Percentiles rank a stretch among this genome's conserved stretches.
phyloP scores from a whole-genome alignment of 2,797 vertebrate genomes.

The Anas georgica region DNA sequence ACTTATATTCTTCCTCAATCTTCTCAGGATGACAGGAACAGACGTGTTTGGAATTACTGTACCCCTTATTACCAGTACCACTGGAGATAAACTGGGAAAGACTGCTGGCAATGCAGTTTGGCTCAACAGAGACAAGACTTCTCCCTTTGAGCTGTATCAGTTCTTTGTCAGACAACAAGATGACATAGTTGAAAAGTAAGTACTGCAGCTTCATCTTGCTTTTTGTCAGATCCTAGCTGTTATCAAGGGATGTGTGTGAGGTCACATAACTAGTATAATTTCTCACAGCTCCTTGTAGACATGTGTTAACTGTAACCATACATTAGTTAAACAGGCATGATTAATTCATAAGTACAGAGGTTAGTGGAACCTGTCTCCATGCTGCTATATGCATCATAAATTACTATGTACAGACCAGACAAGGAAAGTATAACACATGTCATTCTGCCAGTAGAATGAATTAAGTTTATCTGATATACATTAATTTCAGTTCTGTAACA shows the following conservation, averaged over 20 bases:
- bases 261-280: not conserved
- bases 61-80: slow-evolving; percentile 90
- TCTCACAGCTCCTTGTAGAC: not conserved
- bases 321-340: not conserved
- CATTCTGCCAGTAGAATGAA: not conserved
- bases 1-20: not conserved
- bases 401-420: not conserved
- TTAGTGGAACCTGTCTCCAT: not conserved
- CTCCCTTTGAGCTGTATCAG: slow-evolving; percentile 95
- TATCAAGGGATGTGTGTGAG: not conserved
- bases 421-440: not conserved
- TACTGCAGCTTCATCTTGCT: not conserved
- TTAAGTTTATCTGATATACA: not conserved
- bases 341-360: not conserved
- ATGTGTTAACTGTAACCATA: not conserved
- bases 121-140: slow-evolving; percentile 92
- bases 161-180: slow-evolving; percentile 93
- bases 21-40: slow-evolving; percentile 84
- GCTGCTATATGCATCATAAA: not conserved
- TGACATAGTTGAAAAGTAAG: slow-evolving; percentile 82
- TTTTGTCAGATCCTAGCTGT: not conserved
- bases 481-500: not conserved
- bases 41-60: slow-evolving; percentile 93
- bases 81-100: slow-evolving; percentile 95
- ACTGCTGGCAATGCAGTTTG: slow-evolving; percentile 95